Evolutionary conservation across 2,797 vertebrate species (phyloP), one percentile per base, ranked within the genome.

Genomic region (Tachyglossus aculeatus): DNA sequence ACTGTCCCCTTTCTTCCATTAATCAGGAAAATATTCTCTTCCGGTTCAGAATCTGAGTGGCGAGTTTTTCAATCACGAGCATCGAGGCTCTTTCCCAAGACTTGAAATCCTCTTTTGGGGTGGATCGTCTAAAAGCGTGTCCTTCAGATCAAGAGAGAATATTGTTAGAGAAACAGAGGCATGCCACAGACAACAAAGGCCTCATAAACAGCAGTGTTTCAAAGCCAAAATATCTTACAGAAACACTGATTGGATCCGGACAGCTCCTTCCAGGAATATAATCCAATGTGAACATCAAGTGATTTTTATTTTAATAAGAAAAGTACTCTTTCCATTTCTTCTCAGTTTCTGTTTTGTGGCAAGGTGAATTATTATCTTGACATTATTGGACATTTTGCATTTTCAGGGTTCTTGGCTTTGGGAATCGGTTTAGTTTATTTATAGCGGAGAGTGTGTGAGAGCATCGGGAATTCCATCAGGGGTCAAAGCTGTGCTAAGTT

Each of bases 41-140:
- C n/a, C 55, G 50, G 31, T 32, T 60, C 24, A 68, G 59, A 62
- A 70, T 70, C 29, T 33, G 27, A 63, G 31, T 56, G 32, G 56
- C 57, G 80, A 73, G 43, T 61, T 80, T 75, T 71, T 71, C n/a
- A 21, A 55, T 68, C 64, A 48, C 68, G 56, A 53, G 37, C 27
- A 47, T 18, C 69, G 62, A 61, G n/a, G 16, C 50, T 53, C 54
- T 74, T 66, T 71, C 51, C 67, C 85, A 72, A 70, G 25, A 24
- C 59, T 45, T 55, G 51, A 77, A 74, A 57, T 70, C 74, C 48
- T 57, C n/a, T 69, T 69, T 59, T 48, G 14, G 74, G 36, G 33
- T 55, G n/a, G 36, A 10, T 2, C 37, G 44, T 55, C n/a, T 40
- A 57, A 27, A 52, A 12, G 29, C 15, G 36, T 21, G 37, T 14